Conservation (phyloP, 2,888 invertebrate species). For the Mesorhabditis belari region DNA sequence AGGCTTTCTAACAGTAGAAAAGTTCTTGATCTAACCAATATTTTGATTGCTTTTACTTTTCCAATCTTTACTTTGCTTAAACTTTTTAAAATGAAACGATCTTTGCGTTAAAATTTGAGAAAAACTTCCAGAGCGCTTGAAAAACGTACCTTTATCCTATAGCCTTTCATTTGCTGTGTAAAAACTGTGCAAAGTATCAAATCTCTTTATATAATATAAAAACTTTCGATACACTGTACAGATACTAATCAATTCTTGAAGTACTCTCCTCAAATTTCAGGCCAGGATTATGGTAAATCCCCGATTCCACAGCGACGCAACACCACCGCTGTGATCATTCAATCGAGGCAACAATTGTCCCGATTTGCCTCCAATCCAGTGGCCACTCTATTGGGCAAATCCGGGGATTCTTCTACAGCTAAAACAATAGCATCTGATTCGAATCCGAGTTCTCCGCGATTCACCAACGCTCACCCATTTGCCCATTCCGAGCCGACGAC, state of each 20-base stretch:
- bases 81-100: not conserved
- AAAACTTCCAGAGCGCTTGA: not conserved
- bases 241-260: too few relatives aligned
- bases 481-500: not conserved
- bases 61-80: too few relatives aligned
- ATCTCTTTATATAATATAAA: too few relatives aligned
- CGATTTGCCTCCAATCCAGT: not conserved
- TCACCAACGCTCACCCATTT: not conserved
- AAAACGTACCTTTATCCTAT: not conserved
- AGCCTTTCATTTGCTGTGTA: not conserved
- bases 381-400: not conserved
- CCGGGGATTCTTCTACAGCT: too few relatives aligned
- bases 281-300: conserved; percentile 15
- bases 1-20: too few relatives aligned
- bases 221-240: too few relatives aligned
- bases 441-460: not conserved
- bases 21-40: too few relatives aligned
- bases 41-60: too few relatives aligned
- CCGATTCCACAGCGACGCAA: conserved; percentile 32
- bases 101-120: not conserved
- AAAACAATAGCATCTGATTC: too few relatives aligned
- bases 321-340: conserved; percentile 17
- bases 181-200: too few relatives aligned
- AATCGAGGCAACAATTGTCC: not conserved
- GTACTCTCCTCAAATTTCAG: not conserved